A percentile compares a stretch with the other conserved stretches of the same genome.
phyloP scores from a whole-genome alignment of 2,113 vertebrate species.

The Toxotes jaculatrix region DNA sequence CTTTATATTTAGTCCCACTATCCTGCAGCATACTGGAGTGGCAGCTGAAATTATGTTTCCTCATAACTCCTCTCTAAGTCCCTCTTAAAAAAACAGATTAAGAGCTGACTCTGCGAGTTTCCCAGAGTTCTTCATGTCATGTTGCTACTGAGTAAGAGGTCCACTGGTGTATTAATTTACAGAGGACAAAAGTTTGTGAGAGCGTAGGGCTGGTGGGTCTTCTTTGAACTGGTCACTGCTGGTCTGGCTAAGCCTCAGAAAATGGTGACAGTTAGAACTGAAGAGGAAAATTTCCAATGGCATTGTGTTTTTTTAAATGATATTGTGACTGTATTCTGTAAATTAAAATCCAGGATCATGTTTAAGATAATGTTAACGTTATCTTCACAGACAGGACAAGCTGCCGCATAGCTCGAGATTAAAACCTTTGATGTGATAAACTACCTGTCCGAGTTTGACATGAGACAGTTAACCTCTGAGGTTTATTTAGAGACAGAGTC shows the following conservation, averaged over 20 bases:
- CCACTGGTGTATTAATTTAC: constrained; percentile 73
- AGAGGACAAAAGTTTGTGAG: constrained; percentile 48
- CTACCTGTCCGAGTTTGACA: neutral
- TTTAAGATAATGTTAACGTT: neutral
- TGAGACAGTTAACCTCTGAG: neutral
- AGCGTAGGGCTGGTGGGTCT: constrained; percentile 39
- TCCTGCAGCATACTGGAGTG: constrained; percentile 65
- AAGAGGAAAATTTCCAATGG: neutral
- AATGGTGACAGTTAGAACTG: neutral
- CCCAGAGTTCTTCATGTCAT: constrained; percentile 67
- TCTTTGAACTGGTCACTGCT: constrained; percentile 51
- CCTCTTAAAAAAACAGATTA: constrained; percentile 62
- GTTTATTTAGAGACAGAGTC: neutral
- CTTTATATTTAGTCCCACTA: constrained; percentile 82
- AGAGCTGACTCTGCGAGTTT: constrained; percentile 71
- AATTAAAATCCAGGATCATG: neutral
- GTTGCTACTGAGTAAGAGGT: constrained; percentile 61
- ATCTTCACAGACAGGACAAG: neutral
- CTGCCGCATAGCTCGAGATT: neutral
- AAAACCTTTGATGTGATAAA: neutral
- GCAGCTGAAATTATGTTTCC: constrained; percentile 78
- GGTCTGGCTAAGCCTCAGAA: constrained; percentile 16
- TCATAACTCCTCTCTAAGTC: constrained; percentile 54
- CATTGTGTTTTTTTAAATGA: too few relatives aligned
- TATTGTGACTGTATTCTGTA: too few relatives aligned